Conservation (phyloP, 2,888 invertebrate genomes). For the Lampropteryx suffumata region DNA sequence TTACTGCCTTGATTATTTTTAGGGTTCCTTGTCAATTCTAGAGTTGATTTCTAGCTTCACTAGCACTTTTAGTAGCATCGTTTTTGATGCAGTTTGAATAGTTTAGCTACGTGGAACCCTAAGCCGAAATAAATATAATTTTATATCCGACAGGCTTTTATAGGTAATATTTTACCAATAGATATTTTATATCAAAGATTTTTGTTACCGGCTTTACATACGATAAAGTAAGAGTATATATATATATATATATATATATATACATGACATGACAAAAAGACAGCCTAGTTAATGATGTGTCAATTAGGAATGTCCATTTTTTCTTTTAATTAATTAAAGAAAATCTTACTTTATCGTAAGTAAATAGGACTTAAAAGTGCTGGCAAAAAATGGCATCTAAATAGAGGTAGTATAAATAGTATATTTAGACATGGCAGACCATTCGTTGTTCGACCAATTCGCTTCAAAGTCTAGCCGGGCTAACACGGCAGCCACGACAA, state of each 20-base stretch:
- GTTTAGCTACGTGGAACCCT: constrained; percentile 34
- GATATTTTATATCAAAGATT: constrained; percentile 43
- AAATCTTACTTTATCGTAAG: constrained; percentile 35
- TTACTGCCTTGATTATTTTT: constrained; percentile 43
- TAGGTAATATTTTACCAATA: constrained; percentile 45
- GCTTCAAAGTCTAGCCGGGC: no score
- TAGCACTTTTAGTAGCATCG: constrained; percentile 29
- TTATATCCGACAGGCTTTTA: constrained; percentile 43
- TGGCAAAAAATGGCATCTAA: constrained; percentile 45
- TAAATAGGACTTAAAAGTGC: constrained; percentile 45
- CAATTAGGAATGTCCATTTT: constrained; percentile 5
- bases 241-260: no score
- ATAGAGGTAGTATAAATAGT: constrained; percentile 54
- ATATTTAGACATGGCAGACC: constrained; percentile 22
- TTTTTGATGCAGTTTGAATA: constrained; percentile 35
- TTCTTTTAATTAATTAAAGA: neutral
- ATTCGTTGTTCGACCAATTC: constrained; percentile 54
- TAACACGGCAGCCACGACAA: no score
- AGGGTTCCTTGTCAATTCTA: constrained; percentile 32
- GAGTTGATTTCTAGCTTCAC: constrained; percentile 21
- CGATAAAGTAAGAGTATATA: no score
- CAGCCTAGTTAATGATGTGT: constrained; percentile 1
- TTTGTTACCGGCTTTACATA: constrained; percentile 57
- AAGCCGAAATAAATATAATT: constrained; percentile 39
- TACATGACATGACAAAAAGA: neutral